These are phyloP conservation scores for Daboia siamensis DNA, from an alignment of 2,113 vertebrate species.

Conservation along the genomic window DNA sequence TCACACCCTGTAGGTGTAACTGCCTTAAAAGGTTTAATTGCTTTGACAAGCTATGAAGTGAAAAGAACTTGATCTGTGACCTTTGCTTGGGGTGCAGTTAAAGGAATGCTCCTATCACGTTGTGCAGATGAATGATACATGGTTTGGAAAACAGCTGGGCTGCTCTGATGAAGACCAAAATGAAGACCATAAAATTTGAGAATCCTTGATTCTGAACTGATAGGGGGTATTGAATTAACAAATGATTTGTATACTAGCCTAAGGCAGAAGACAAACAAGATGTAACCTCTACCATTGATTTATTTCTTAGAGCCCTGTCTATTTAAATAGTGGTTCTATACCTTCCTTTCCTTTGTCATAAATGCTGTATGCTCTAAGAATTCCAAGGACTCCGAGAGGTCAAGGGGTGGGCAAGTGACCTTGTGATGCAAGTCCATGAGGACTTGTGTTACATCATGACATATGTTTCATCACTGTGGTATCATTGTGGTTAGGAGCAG, in stretches of 20 bases:
- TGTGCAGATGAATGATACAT: not conserved
- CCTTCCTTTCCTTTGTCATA: not conserved
- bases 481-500: not conserved
- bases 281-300: not conserved
- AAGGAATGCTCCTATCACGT: not conserved
- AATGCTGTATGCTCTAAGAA: not conserved
- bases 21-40: constrained; percentile 28
- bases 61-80: constrained; percentile 14
- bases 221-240: not conserved
- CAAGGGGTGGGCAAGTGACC: not conserved
- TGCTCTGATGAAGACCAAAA: not conserved
- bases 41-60: constrained; percentile 32
- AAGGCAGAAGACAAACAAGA: not conserved
- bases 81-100: not conserved
- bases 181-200: not conserved
- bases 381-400: not conserved
- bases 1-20: not conserved
- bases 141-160: not conserved
- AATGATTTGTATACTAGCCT: not conserved
- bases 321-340: not conserved
- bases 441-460: not conserved
- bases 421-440: not conserved
- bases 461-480: not conserved
- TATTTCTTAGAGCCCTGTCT: not conserved
- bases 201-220: not conserved